Evolutionary conservation across 2,888 invertebrate species (phyloP), one percentile per base, ranked within the genome.

Genomic region (Actias luna): DNA sequence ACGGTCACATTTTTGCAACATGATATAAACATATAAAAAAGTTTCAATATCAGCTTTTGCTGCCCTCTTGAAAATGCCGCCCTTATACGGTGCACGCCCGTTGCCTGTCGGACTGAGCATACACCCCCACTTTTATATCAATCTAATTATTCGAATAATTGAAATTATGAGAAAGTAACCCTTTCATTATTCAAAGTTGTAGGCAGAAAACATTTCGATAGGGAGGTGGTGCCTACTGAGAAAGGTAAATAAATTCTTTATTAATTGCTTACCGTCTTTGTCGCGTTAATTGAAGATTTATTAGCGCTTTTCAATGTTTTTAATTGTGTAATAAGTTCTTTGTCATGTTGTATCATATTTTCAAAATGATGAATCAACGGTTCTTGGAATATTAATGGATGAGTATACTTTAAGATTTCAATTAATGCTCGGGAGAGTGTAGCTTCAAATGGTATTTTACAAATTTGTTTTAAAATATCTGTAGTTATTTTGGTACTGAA

Each of bases 391-490:
- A 60, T 52, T 52, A 35, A 52, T 16, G 52, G 60, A 22, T 25
- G 1, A 1, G 60, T 52, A 10, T 27, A 7, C 8, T 5, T 25
- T 22, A 35, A 25, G 12, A 60, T 16, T 4, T 60, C 52, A 5
- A 52, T 1, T 25, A 60, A 52, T 25, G 50, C 60, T 16, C 22
- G 25, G 25, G 52, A 50, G 33, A 60, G 52, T n/a, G 33, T 16
- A n/a, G 14, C 33, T 25, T 52, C 50, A 27, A 35, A n/a, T 22
- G 35, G 14, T 33, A 35, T 52, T 8, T 22, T 25, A 35, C 60
- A 52, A 52, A 60, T 27, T 52, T 35, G 50, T 52, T 60, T 52
- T 8, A 60, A 35, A 35, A 60, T 33, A 25, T 18, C 18, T 35
- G 33, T 35, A 5, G 60, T 29, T 33, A 52, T 16, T 52, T 12